Conservation (phyloP, 2,888 invertebrate genomes). For the Eumerus sabulonum region DNA sequence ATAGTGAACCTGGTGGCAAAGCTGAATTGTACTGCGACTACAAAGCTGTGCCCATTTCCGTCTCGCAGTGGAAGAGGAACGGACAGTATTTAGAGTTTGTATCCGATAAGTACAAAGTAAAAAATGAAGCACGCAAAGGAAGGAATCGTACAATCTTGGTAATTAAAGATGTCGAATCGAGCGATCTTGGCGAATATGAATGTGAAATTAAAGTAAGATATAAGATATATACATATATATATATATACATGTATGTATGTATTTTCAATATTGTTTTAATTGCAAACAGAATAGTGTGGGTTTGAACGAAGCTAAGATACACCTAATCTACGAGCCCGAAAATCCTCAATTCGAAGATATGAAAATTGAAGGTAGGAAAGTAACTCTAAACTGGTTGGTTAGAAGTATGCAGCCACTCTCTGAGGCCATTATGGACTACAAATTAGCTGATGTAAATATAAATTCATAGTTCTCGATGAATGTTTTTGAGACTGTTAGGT, state of each 20-base stretch:
- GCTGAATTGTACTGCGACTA: constrained; percentile 77
- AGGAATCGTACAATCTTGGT: constrained; percentile 81
- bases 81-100: constrained; percentile 71
- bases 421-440: constrained; percentile 76
- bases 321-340: constrained; percentile 75
- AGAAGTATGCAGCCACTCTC: constrained; percentile 75
- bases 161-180: constrained; percentile 82
- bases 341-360: constrained; percentile 75
- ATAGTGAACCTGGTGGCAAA: constrained; percentile 71
- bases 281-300: constrained; percentile 75
- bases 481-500: not conserved
- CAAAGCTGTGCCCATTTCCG: constrained; percentile 74
- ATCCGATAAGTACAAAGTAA: constrained; percentile 77
- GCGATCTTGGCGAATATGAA: constrained; percentile 88
- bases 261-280: too few species aligned
- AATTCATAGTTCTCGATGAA: not conserved
- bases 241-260: too few species aligned
- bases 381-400: constrained; percentile 76
- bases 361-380: constrained; percentile 72
- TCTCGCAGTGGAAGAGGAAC: constrained; percentile 73
- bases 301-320: constrained; percentile 72
- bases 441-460: constrained; percentile 74
- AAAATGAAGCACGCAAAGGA: constrained; percentile 77
- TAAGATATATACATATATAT: not conserved
- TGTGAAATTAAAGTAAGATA: constrained; percentile 81